Evolutionary conservation across 2,888 invertebrate genomes (phyloP), one percentile per base, ranked within the genome.

Genomic region (Eudemis profundana): DNA sequence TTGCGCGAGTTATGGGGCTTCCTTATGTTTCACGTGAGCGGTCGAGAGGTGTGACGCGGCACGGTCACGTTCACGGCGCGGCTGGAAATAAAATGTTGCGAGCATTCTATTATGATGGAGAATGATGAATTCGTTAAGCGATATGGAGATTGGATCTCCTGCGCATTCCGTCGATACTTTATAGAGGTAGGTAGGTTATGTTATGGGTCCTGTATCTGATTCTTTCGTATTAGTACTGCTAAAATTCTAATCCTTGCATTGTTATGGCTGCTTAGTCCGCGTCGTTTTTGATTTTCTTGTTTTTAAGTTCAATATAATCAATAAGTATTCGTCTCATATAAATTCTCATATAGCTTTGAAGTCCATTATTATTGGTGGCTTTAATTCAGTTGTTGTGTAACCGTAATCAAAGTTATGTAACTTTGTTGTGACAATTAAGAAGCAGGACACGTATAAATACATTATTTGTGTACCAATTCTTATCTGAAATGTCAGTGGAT

Each of bases 41-140:
- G 68, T 72, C 71, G 69, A 76, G 75, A 81, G 79, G 78, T 73
- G 73, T 73, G 76, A 72, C 74, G 74, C 69, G 40, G 83, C 88
- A 87, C 80, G 87, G 89, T 85, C 90, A 89, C 80, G 89, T 83
- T 83, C 87, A 86, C 72, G 83, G 81, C 73, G 66, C 68, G 69
- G 60, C 77, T 75, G 74, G 73, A 76, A 77, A 75, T 75, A 72
- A 61, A 63, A 42, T 61, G 60, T 47, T 63, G 57, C 65, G 38
- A 59, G 50, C 40, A 53, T 54, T 51, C 60, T 29, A 66, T 49
- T 63, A 54, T 27, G 29, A 14, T 47, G 23, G 42, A 56, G 40
- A 67, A 66, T 42, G 17, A 53, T 63, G 51, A 33, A 29, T 59
- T 33, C 40, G 46, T 40, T 40, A 5, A 8, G 60, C 19, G 47